Base-by-base conservation (phyloP, 2,888 invertebrate genomes). In the Seira musarum region DNA sequence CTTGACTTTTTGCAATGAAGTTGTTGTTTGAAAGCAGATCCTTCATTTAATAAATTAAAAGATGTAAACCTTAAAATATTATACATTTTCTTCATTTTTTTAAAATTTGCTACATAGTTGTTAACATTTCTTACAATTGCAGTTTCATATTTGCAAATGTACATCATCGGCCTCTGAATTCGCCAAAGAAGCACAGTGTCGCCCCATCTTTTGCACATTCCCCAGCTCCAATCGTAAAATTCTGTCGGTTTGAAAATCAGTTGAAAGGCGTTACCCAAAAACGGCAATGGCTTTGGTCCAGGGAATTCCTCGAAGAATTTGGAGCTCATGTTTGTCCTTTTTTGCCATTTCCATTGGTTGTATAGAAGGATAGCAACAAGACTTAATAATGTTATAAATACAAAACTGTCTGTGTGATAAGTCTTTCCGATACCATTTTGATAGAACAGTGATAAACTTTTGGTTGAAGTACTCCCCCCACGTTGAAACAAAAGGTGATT, bases 21-120 rank as follows among this genome's bases (percentile, higher is more conserved):
- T 66, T 77, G n/a, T 35, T 22, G 10, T 71, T 77, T n/a, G 70
- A 22, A 1, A 77, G 77, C 2, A 77, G 70, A 53, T 77, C 60
- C 76, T 76, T 40, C 40, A 40, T 6, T 6, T 13, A 40, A 22
- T 8, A 57, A 57, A 61, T 57, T n/a, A 65, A 25, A 53, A 2
- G 25, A 21, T 6, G 24, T 22, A n/a, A 3, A 63, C 24, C 24
- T 5, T 63, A 22, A 21, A 6, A 3, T n/a, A n/a, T n/a, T n/a
- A n/a, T n/a, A n/a, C n/a, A n/a, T n/a, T 30, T 22, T 22, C 5
- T 30, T 65, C 35, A 30, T 13, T 40, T 40, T 6, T 6, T 40
- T 40, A 40, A 13, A 8, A 40, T 13, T 40, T 40, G 40, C 40
- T 40, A 8, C 13, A 40, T n/a, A n/a, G n/a, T 40, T 40, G 6